Conservation (phyloP, 2,113 vertebrate genomes). For the Heterotis niloticus region DNA sequence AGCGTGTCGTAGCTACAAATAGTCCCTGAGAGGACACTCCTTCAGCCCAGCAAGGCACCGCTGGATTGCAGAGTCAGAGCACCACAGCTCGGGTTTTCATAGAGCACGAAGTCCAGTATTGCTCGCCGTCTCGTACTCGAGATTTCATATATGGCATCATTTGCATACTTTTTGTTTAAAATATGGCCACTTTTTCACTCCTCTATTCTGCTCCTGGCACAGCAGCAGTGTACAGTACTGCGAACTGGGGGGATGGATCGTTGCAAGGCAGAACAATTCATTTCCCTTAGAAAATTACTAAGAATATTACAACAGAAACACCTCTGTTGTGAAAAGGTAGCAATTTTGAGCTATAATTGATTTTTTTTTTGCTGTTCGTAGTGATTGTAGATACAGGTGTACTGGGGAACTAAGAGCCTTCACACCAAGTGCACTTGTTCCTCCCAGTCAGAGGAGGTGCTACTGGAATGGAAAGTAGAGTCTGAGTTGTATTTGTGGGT, state of each 20-base stretch:
- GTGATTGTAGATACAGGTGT: background rate
- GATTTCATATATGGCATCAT: too few species aligned
- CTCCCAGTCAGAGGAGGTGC: slow-evolving; percentile 82
- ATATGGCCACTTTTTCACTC: too few species aligned
- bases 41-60: slow-evolving; percentile 13
- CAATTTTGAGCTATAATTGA: background rate
- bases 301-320: background rate
- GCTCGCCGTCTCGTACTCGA: background rate
- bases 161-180: too few species aligned
- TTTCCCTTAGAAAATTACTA: background rate
- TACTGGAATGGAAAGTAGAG: slow-evolving; percentile 70
- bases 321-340: too few species aligned
- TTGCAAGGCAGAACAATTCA: background rate
- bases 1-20: too few species aligned
- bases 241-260: background rate
- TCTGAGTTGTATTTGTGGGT: slow-evolving; percentile 66
- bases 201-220: slow-evolving; percentile 3
- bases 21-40: background rate
- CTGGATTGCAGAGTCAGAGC: background rate
- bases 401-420: slow-evolving; percentile 39
- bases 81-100: background rate
- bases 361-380: background rate
- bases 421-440: slow-evolving; percentile 88
- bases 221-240: slow-evolving; percentile 11
- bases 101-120: slow-evolving; percentile 3